A percentile compares a stretch with the other conserved stretches of the same genome.
Conservation (phyloP, 2,113 vertebrate genomes). For the Scomber scombrus region DNA sequence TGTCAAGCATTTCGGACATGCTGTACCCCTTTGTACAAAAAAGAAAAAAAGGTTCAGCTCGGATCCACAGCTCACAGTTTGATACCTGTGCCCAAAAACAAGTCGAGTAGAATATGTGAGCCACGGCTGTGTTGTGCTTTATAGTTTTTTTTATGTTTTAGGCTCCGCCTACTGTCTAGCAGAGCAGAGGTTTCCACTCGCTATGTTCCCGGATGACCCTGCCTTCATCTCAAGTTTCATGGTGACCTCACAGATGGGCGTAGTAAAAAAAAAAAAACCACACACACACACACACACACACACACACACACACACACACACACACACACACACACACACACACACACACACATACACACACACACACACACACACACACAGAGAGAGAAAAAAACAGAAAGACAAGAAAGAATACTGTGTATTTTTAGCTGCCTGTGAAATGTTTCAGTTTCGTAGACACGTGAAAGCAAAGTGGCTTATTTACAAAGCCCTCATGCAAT, state of each 20-base stretch:
- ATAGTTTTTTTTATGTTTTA: not conserved
- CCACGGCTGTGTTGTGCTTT: not conserved
- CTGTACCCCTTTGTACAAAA: slow-evolving; percentile 66
- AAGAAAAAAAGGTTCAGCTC: slow-evolving; percentile 36
- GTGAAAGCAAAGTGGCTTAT: slow-evolving; percentile 57
- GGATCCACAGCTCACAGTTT: slow-evolving; percentile 41
- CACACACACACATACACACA: slow-evolving; percentile 15
- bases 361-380: slow-evolving; percentile 13
- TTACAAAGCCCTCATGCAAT: slow-evolving; percentile 38
- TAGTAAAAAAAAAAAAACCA: slow-evolving; percentile 21
- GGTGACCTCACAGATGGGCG: slow-evolving; percentile 66
- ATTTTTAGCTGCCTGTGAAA: slow-evolving; percentile 72
- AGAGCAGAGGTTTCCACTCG: slow-evolving; percentile 68
- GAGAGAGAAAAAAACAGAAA: slow-evolving; percentile 12
- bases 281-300: not conserved
- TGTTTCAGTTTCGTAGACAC: slow-evolving; percentile 66
- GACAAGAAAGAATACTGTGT: slow-evolving; percentile 54
- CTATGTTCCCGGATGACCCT: slow-evolving; percentile 78
- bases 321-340: not conserved
- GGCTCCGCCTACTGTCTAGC: slow-evolving; percentile 21
- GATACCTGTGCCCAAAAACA: slow-evolving; percentile 39
- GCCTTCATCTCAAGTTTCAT: slow-evolving; percentile 75
- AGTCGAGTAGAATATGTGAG: not conserved
- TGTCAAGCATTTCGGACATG: slow-evolving; percentile 84
- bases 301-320: not conserved